A percentile compares a stretch with the other conserved stretches of the same genome.
phyloP scores from a whole-genome alignment of 2,113 vertebrate species.

The Triplophysa tibetana region DNA sequence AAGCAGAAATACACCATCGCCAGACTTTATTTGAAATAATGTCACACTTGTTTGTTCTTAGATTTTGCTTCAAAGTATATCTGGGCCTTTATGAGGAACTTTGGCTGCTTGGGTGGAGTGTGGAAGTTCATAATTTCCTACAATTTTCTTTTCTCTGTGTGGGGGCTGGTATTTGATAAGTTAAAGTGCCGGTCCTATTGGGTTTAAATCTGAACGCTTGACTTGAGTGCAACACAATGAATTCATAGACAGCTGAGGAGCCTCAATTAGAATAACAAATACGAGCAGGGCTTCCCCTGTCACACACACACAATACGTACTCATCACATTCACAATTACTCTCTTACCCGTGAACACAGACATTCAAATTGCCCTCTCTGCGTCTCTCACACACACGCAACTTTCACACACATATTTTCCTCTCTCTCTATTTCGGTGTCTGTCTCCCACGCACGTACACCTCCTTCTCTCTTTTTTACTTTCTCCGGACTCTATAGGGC shows the following conservation, averaged over 20 bases:
- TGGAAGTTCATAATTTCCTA: slow-evolving; percentile 19
- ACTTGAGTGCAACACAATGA: slow-evolving; percentile 54
- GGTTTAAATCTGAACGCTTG: slow-evolving; percentile 51
- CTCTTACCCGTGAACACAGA: neutral
- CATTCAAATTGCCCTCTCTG: neutral
- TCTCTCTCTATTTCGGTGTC: neutral
- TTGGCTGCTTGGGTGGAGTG: neutral
- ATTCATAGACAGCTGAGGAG: slow-evolving; percentile 50
- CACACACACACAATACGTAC: slow-evolving; percentile 47
- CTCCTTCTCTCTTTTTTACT: neutral
- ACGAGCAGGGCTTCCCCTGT: slow-evolving; percentile 39
- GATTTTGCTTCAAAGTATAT: too few species aligned
- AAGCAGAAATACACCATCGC: too few species aligned
- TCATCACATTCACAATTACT: slow-evolving; percentile 38
- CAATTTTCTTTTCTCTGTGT: neutral
- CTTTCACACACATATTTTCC: slow-evolving; percentile 26
- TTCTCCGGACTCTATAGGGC: slow-evolving; percentile 31
- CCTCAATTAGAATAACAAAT: slow-evolving; percentile 59
- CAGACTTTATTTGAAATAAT: too few species aligned
- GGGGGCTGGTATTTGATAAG: slow-evolving; percentile 6
- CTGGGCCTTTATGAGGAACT: neutral
- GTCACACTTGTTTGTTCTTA: too few species aligned
- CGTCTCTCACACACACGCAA: neutral
- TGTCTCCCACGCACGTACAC: slow-evolving; percentile 22
- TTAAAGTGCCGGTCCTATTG: slow-evolving; percentile 42